Conservation (phyloP, 2,888 invertebrate genomes). For the Linnaemya vulpina region DNA sequence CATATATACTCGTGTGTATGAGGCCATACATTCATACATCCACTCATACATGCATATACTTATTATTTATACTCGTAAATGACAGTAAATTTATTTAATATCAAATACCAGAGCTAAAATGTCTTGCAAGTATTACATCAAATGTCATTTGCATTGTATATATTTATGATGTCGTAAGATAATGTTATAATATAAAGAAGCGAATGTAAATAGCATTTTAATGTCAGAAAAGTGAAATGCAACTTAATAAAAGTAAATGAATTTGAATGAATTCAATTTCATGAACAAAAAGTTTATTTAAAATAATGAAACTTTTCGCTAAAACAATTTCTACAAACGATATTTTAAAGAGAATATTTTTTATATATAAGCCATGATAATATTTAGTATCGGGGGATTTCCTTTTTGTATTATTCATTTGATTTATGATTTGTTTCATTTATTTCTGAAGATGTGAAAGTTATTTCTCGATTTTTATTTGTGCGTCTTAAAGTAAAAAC, state of each 20-base stretch:
- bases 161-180: conserved; percentile 15
- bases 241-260: not conserved
- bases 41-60: no score
- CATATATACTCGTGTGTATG: not conserved
- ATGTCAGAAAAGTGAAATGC: not conserved
- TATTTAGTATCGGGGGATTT: no score
- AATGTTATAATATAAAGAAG: not conserved
- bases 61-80: no score
- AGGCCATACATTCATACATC: no score
- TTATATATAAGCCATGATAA: no score
- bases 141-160: conserved; percentile 44
- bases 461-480: no score
- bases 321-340: not conserved
- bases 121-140: conserved; percentile 50
- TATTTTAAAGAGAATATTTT: no score
- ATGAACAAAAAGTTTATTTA: not conserved
- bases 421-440: no score
- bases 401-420: no score
- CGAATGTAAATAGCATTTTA: not conserved
- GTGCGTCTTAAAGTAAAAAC: no score
- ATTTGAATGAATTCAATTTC: not conserved
- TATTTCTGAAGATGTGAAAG: no score
- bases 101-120: conserved; percentile 8
- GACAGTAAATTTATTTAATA: not conserved
- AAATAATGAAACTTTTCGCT: not conserved